phyloP scores from a whole-genome alignment of 2,888 invertebrate genomes.

The Hirudinaria manillensis region DNA sequence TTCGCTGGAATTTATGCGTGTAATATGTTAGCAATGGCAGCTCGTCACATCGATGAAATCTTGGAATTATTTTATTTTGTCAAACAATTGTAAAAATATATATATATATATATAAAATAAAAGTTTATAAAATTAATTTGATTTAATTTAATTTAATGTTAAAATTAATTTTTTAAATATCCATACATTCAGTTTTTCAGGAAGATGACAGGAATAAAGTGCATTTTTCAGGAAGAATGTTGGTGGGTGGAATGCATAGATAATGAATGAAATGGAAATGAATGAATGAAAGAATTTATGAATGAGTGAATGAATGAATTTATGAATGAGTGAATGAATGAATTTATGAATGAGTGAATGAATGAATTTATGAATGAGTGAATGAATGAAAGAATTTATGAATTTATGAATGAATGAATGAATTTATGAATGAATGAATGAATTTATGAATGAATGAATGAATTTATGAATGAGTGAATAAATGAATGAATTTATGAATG shows the following conservation, averaged over 20 bases:
- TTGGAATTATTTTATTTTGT: too few species aligned
- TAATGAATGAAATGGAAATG: neutral
- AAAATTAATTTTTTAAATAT: neutral
- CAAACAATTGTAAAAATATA: too few species aligned
- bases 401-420: slow-evolving; percentile 25
- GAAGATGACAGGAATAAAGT: neutral
- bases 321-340: neutral
- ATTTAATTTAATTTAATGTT: neutral
- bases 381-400: slow-evolving; percentile 16
- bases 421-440: slow-evolving; percentile 25
- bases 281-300: neutral
- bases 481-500: slow-evolving; percentile 17
- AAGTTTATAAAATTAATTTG: too few species aligned
- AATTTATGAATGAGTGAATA: neutral
- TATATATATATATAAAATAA: too few species aligned
- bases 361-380: slow-evolving; percentile 9
- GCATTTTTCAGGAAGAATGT: too few species aligned
- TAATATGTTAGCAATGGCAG: too few species aligned
- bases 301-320: neutral
- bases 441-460: slow-evolving; percentile 20
- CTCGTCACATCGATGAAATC: too few species aligned
- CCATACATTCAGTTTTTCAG: neutral
- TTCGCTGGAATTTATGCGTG: too few species aligned
- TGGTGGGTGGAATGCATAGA: neutral
- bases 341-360: neutral